A percentile compares a stretch with the other conserved stretches of the same genome.
These are phyloP conservation scores for Drosophila monieri DNA, from an alignment of 2,888 invertebrate species.

Conservation along the genomic window DNA sequence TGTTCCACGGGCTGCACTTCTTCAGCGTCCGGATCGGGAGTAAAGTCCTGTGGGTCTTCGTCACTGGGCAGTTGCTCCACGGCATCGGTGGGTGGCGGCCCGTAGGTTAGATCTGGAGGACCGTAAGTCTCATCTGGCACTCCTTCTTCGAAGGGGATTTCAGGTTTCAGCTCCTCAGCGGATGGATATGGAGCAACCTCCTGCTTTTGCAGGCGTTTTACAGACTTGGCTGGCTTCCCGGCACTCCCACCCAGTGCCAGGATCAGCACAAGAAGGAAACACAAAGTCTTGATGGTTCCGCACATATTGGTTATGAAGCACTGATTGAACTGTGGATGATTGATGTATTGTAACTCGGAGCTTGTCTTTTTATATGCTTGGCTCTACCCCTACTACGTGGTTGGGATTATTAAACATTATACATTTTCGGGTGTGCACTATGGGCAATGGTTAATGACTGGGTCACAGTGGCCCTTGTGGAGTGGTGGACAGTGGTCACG, in stretches of 20 bases:
- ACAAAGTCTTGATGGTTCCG: slow-evolving; percentile 13
- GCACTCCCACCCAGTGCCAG: slow-evolving; percentile 13
- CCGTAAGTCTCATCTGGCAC: slow-evolving; percentile 69
- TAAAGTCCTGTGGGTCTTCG: slow-evolving; percentile 44
- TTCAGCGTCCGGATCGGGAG: slow-evolving; percentile 63
- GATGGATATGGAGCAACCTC: slow-evolving; percentile 57
- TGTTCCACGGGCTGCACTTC: slow-evolving; percentile 50
- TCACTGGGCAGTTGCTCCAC: slow-evolving; percentile 47
- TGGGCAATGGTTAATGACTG: too few species aligned
- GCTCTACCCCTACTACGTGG: slow-evolving; percentile 27
- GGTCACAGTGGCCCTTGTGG: slow-evolving; percentile 20
- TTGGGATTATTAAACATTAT: slow-evolving; percentile 14
- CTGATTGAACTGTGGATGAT: slow-evolving; percentile 15
- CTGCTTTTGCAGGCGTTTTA: slow-evolving; percentile 5
- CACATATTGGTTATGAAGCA: slow-evolving; percentile 22
- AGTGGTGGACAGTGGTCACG: slow-evolving; percentile 30
- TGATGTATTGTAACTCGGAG: slow-evolving; percentile 14
- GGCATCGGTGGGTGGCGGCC: slow-evolving; percentile 45
- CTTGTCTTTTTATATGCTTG: slow-evolving; percentile 34
- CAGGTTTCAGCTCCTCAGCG: slow-evolving; percentile 67
- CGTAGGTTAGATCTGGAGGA: slow-evolving; percentile 64
- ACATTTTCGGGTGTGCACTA: background rate
- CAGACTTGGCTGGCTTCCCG: slow-evolving; percentile 14
- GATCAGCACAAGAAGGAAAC: slow-evolving; percentile 14
- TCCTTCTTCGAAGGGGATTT: slow-evolving; percentile 60